These are phyloP conservation scores for Apogon talboti DNA, from an alignment of 2,797 vertebrate species.

Conservation along the genomic window DNA sequence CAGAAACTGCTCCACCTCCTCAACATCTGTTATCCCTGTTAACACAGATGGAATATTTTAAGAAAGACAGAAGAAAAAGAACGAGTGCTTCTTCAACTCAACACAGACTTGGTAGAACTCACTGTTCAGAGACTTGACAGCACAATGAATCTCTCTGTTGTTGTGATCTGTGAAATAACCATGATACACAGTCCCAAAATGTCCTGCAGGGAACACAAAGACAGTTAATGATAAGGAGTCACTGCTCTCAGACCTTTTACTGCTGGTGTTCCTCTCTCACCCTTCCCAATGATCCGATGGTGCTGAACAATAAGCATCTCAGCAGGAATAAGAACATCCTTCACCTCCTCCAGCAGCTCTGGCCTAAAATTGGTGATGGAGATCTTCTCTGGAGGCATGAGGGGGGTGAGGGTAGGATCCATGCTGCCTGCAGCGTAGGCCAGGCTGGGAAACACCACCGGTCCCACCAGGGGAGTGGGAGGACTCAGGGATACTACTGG, in stretches of 20 bases:
- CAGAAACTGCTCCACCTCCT: conserved; percentile 96
- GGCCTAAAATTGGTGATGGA: conserved; percentile 87
- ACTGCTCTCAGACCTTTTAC: too few species aligned
- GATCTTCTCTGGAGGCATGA: conserved; percentile 88
- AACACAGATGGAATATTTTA: conserved; percentile 15
- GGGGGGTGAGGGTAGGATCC: conserved; percentile 82
- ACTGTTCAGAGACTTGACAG: conserved; percentile 96
- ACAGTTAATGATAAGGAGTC: not conserved
- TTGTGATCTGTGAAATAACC: conserved; percentile 89
- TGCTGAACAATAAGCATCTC: conserved; percentile 88
- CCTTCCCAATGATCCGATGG: conserved; percentile 94
- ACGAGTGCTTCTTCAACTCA: too few species aligned
- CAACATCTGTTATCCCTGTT: conserved; percentile 94
- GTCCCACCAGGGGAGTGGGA: conserved; percentile 49
- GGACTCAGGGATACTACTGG: conserved; percentile 69
- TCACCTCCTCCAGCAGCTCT: conserved; percentile 92
- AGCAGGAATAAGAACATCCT: conserved; percentile 93
- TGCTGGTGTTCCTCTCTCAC: conserved; percentile 68
- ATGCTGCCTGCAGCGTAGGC: conserved; percentile 67
- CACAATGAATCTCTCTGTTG: conserved; percentile 90
- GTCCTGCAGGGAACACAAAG: conserved; percentile 80
- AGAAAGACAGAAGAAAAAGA: not conserved
- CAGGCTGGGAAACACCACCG: conserved; percentile 64
- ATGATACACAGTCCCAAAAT: conserved; percentile 97
- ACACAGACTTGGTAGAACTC: conserved; percentile 69